Percentiles rank a stretch among this genome's conserved stretches.
Conservation (phyloP, 2,797 vertebrate species). For the Cossypha caffra region DNA sequence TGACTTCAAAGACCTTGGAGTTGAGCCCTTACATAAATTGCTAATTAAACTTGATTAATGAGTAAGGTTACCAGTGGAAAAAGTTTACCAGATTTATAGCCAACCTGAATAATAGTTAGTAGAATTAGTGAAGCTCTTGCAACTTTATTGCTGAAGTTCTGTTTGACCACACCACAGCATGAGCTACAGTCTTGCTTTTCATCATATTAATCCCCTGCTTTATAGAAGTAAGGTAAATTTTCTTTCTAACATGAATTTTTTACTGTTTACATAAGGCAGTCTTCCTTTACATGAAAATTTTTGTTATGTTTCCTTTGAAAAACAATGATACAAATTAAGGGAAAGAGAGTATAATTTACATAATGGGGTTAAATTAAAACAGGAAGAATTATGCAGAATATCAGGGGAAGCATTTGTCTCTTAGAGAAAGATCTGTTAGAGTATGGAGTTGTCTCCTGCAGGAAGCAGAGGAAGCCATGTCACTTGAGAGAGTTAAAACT, state of each 20-base stretch:
- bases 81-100: neutral
- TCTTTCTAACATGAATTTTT: slow-evolving; percentile 1
- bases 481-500: neutral
- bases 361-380: slow-evolving; percentile 6
- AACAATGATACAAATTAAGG: slow-evolving; percentile 40
- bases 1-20: slow-evolving; percentile 38
- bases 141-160: neutral
- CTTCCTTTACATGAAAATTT: slow-evolving; percentile 34
- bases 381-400: neutral
- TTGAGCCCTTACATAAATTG: neutral
- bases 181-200: neutral
- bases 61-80: neutral
- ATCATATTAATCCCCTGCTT: neutral
- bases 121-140: neutral
- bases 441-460: neutral
- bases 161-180: neutral
- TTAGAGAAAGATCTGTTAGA: neutral
- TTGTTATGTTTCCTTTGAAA: slow-evolving; percentile 50
- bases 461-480: neutral
- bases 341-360: slow-evolving; percentile 8
- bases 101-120: neutral
- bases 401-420: neutral
- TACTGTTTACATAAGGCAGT: neutral
- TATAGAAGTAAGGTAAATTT: neutral
- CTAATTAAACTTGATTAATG: slow-evolving; percentile 34